phyloP scores from a whole-genome alignment of 2,113 vertebrate species.

The Ciconia stormi region DNA sequence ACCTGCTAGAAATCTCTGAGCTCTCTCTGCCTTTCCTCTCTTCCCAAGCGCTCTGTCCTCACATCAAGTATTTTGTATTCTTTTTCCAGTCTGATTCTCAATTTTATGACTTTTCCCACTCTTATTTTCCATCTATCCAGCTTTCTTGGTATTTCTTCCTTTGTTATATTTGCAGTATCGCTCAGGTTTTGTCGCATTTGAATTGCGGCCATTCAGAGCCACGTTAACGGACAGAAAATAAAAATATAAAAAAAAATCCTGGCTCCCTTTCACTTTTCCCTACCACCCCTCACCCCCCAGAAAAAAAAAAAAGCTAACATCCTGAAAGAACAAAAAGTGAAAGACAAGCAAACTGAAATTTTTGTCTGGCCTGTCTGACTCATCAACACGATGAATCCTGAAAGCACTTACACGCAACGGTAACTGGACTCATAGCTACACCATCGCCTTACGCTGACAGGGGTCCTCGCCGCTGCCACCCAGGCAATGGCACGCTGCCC shows the following conservation, averaged over 20 bases:
- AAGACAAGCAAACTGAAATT: background rate
- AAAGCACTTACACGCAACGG: background rate
- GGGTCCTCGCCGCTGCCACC: background rate
- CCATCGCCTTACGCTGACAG: rapidly evolving
- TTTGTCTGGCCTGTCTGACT: background rate
- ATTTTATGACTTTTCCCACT: background rate
- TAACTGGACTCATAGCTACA: background rate
- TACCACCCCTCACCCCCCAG: background rate
- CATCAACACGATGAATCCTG: background rate
- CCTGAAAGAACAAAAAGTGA: background rate
- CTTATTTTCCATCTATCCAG: background rate
- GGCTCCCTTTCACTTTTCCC: background rate
- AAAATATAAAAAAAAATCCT: background rate
- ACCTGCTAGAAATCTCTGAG: constrained; percentile 41
- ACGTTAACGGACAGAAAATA: background rate
- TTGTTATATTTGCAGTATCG: background rate
- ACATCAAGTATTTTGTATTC: background rate
- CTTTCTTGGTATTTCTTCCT: background rate
- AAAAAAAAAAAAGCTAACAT: background rate
- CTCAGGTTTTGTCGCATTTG: background rate
- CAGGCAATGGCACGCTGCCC: background rate
- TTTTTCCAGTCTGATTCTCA: background rate
- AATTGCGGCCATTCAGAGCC: background rate
- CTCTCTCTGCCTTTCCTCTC: background rate
- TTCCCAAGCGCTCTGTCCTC: background rate